Evolutionary conservation across 2,113 vertebrate species (phyloP).

Genomic region (Delphinus delphis): DNA sequence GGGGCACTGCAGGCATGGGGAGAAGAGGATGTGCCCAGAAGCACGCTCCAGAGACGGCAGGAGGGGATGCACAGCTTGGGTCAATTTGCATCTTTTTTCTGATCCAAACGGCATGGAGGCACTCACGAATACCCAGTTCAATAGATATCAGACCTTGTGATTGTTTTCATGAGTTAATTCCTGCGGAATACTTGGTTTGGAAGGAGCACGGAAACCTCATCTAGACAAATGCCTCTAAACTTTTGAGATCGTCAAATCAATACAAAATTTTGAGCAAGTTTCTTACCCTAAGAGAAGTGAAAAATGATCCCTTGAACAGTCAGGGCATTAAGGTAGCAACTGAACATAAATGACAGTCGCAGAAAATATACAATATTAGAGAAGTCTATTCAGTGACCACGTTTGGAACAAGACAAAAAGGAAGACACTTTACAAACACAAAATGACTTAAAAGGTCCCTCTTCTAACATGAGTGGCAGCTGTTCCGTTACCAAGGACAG

Average conservation of each 20-base stretch:
- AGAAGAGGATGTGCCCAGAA: neutral
- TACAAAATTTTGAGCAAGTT: neutral
- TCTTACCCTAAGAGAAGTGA: neutral
- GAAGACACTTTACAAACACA: neutral
- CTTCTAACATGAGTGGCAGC: neutral
- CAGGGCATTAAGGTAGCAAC: neutral
- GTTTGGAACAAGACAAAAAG: neutral
- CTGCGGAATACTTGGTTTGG: neutral
- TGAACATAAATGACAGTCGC: neutral
- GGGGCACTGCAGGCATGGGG: accelerated
- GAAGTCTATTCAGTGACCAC: neutral
- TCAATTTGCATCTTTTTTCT: neutral
- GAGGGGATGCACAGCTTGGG: neutral
- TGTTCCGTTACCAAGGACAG: neutral
- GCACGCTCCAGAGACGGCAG: neutral
- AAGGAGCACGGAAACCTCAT: neutral
- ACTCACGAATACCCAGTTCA: neutral
- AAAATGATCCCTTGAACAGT: neutral
- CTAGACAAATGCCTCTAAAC: neutral
- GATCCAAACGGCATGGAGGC: neutral
- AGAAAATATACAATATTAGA: neutral
- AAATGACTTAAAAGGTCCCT: neutral
- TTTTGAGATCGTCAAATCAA: neutral
- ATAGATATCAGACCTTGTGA: neutral
- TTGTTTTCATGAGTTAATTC: neutral